Conservation (phyloP, 2,113 vertebrate species). For the Dascyllus trimaculatus region DNA sequence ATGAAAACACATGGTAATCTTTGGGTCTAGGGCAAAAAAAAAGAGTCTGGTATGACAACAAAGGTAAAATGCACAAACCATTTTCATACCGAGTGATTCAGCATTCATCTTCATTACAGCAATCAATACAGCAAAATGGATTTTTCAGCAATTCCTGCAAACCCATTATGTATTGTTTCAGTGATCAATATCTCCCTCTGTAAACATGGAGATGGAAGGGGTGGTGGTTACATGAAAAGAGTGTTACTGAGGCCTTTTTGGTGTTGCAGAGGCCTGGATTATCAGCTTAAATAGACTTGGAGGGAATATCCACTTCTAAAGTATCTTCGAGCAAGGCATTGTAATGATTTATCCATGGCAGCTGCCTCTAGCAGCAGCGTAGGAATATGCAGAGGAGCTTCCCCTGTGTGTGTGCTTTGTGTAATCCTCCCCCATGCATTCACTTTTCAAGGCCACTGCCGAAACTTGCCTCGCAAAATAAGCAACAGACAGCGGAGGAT, state of each 20-base stretch:
- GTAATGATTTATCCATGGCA: constrained; percentile 38
- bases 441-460: constrained; percentile 51
- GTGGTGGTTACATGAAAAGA: constrained; percentile 29
- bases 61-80: constrained; percentile 31
- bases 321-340: constrained; percentile 58
- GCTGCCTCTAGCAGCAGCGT: constrained; percentile 21
- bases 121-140: constrained; percentile 75
- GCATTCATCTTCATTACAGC: constrained; percentile 80
- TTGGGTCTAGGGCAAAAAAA: constrained; percentile 34
- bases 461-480: constrained; percentile 33
- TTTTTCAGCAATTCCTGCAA: constrained; percentile 74
- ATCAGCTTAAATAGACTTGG: constrained; percentile 46
- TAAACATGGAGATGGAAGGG: constrained; percentile 54
- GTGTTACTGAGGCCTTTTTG: constrained; percentile 26
- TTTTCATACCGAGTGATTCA: constrained; percentile 68
- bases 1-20: constrained; percentile 77
- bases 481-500: constrained; percentile 25
- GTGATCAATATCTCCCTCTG: constrained; percentile 63
- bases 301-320: constrained; percentile 33
- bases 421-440: constrained; percentile 53
- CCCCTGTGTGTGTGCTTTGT: constrained; percentile 38
- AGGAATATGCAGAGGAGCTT: constrained; percentile 35
- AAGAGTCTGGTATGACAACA: not conserved
- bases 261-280: constrained; percentile 44
- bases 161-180: constrained; percentile 71